Evolutionary conservation across 2,113 vertebrate species (phyloP).

Genomic region (Catagonus wagneri): DNA sequence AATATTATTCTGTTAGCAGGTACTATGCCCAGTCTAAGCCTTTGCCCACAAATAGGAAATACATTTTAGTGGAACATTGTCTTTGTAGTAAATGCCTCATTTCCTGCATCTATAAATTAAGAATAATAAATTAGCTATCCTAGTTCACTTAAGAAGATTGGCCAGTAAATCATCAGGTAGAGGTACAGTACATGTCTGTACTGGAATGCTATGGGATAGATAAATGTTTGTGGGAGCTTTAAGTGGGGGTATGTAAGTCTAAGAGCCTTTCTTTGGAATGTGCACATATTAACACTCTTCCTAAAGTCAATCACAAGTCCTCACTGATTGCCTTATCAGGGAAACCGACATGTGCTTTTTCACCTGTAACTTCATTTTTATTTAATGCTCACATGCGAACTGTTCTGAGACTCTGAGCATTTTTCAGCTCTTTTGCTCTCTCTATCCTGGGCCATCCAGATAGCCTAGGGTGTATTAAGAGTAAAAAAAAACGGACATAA

Average conservation of each 20-base stretch:
- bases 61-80: neutral
- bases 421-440: slow-evolving; percentile 60
- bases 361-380: slow-evolving; percentile 69
- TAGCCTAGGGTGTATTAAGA: slow-evolving; percentile 45
- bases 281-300: neutral
- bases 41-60: neutral
- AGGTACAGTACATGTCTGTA: neutral
- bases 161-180: neutral
- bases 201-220: neutral
- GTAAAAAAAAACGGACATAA: neutral
- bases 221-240: neutral
- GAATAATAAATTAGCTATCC: neutral
- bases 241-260: neutral
- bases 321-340: neutral
- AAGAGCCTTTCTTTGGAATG: neutral
- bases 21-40: neutral
- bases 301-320: neutral
- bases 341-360: slow-evolving; percentile 67
- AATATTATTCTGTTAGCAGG: neutral
- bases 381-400: slow-evolving; percentile 42
- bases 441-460: slow-evolving; percentile 47
- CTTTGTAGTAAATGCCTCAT: neutral
- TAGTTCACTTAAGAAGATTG: neutral
- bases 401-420: slow-evolving; percentile 56
- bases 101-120: neutral